Conservation (phyloP, 2,888 invertebrate species). For the Bhutanitis thaidina region DNA sequence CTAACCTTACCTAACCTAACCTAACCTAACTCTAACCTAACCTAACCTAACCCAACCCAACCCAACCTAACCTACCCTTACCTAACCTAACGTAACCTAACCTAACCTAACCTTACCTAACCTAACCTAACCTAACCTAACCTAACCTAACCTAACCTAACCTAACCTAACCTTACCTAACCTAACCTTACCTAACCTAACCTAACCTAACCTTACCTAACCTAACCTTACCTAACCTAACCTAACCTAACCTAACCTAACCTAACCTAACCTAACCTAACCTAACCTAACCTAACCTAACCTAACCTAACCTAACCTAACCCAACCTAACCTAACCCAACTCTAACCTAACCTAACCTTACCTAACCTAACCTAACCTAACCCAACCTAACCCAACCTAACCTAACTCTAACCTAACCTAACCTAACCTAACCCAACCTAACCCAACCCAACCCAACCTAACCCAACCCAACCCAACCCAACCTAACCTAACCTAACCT, state of each 20-base stretch:
- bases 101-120: conserved; percentile 24
- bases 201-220: conserved; percentile 29
- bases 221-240: conserved; percentile 26
- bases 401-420: no score
- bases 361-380: conserved; percentile 9
- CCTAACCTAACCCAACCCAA: conserved; percentile 23
- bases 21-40: no score
- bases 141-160: conserved; percentile 26
- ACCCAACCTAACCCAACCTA: conserved; percentile 24
- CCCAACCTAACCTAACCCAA: conserved; percentile 21
- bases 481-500: no score
- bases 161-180: conserved; percentile 31
- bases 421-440: conserved; percentile 16
- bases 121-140: conserved; percentile 23
- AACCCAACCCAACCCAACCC: conserved; percentile 10
- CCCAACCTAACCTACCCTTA: no score
- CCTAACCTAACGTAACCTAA: conserved; percentile 20
- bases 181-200: conserved; percentile 30
- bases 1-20: not conserved
- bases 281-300: conserved; percentile 22
- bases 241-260: conserved; percentile 19
- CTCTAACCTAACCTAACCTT: no score
- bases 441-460: conserved; percentile 2
- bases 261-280: conserved; percentile 23
- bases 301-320: conserved; percentile 25